These are phyloP conservation scores for Lampropteryx suffumata DNA, from an alignment of 2,888 invertebrate genomes.

Conservation along the genomic window DNA sequence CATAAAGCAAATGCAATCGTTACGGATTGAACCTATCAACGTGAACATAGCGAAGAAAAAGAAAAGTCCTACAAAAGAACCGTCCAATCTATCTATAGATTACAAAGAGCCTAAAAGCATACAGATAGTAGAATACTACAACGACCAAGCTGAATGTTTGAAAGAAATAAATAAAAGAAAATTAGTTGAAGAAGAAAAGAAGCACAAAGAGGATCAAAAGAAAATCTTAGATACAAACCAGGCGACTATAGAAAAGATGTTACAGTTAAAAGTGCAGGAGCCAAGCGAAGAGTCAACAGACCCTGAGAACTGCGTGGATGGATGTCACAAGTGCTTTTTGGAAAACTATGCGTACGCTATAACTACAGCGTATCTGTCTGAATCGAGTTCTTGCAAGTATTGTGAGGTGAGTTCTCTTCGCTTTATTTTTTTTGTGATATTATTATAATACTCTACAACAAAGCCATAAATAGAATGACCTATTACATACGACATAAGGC, in stretches of 20 bases:
- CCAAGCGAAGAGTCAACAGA: constrained; percentile 76
- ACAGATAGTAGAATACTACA: constrained; percentile 83
- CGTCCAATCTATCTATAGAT: constrained; percentile 46
- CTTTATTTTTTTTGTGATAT: too few relatives aligned
- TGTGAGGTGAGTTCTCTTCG: constrained; percentile 59
- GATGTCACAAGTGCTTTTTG: constrained; percentile 78
- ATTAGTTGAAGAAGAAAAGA: constrained; percentile 64
- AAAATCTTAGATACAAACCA: constrained; percentile 62
- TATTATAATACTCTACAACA: too few relatives aligned
- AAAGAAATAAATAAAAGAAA: constrained; percentile 74
- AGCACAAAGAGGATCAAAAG: constrained; percentile 65
- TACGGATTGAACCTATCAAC: constrained; percentile 73
- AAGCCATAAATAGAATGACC: too few relatives aligned
- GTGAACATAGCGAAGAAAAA: constrained; percentile 64
- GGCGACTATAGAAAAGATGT: constrained; percentile 59
- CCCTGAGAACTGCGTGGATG: constrained; percentile 63
- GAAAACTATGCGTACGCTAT: constrained; percentile 77
- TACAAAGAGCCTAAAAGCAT: constrained; percentile 40
- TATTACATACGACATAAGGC: too few relatives aligned
- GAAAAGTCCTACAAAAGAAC: constrained; percentile 66
- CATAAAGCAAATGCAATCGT: constrained; percentile 77
- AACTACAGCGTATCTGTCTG: constrained; percentile 72
- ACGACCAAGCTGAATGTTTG: constrained; percentile 84
- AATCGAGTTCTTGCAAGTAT: constrained; percentile 71
- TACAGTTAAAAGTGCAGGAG: constrained; percentile 54